These are phyloP conservation scores for Vidua chalybeata DNA, from an alignment of 2,113 vertebrate species.

Conservation along the genomic window DNA sequence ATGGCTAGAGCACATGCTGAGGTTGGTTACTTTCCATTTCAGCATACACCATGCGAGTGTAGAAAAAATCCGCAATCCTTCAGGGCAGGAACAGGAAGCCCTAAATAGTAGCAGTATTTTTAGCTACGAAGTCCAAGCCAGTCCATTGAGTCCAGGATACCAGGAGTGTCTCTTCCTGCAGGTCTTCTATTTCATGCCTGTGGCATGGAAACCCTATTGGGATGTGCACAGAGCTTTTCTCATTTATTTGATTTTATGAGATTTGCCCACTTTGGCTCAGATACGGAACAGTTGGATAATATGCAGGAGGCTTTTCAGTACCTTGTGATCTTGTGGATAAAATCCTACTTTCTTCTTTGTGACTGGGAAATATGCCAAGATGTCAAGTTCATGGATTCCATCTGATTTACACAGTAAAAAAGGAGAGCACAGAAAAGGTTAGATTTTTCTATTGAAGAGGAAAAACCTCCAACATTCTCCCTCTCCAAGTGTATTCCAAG, in stretches of 20 bases:
- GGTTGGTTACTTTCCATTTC: not conserved
- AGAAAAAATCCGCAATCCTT: not conserved
- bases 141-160: not conserved
- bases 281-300: not conserved
- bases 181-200: not conserved
- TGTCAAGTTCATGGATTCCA: not conserved
- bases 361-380: not conserved
- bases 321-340: not conserved
- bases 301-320: not conserved
- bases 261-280: not conserved
- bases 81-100: not conserved
- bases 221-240: not conserved
- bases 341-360: not conserved
- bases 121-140: not conserved
- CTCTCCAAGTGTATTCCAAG: not conserved
- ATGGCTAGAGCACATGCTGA: not conserved
- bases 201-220: not conserved
- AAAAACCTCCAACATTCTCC: not conserved
- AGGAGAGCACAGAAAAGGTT: not conserved
- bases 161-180: not conserved
- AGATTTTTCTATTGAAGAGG: not conserved
- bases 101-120: slow-evolving; percentile 4
- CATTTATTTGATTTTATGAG: not conserved
- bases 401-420: not conserved
- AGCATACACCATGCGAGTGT: accelerated